A percentile compares a stretch with the other conserved stretches of the same genome.
Evolutionary conservation across 2,888 invertebrate genomes (phyloP).

Genomic region (Macrostomum cliftonense): DNA sequence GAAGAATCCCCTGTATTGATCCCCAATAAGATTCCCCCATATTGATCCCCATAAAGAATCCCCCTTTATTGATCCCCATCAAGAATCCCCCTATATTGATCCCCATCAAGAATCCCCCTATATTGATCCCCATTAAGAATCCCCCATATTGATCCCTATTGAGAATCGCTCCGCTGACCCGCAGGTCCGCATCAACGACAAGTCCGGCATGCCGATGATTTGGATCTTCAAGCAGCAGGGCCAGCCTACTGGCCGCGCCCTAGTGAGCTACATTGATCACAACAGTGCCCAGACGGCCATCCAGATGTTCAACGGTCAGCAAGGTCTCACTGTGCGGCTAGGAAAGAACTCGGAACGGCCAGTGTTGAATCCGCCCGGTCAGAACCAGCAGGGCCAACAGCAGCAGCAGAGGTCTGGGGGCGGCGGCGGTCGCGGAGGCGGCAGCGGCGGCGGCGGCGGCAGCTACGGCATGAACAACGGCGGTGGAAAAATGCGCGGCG

Average conservation of each 20-base stretch:
- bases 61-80: no score
- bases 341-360: conserved; percentile 8
- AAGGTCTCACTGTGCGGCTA: conserved; percentile 1
- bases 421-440: conserved; percentile 5
- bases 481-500: neutral
- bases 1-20: no score
- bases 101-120: no score
- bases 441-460: conserved; percentile 2
- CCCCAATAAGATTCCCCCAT: no score
- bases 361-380: conserved; percentile 3
- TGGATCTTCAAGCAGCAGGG: conserved; percentile 11
- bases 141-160: no score
- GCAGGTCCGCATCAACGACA: neutral
- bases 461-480: neutral
- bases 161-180: no score
- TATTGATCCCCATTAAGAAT: no score
- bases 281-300: conserved; percentile 6
- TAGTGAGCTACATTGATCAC: conserved; percentile 9
- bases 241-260: conserved; percentile 9
- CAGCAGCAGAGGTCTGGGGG: neutral
- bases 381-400: neutral
- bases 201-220: conserved; percentile 12
- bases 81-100: no score
- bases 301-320: conserved; percentile 5
- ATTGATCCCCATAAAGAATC: no score